phyloP scores from a whole-genome alignment of 2,113 vertebrate genomes.

The Chamaetylas fuelleborni region DNA sequence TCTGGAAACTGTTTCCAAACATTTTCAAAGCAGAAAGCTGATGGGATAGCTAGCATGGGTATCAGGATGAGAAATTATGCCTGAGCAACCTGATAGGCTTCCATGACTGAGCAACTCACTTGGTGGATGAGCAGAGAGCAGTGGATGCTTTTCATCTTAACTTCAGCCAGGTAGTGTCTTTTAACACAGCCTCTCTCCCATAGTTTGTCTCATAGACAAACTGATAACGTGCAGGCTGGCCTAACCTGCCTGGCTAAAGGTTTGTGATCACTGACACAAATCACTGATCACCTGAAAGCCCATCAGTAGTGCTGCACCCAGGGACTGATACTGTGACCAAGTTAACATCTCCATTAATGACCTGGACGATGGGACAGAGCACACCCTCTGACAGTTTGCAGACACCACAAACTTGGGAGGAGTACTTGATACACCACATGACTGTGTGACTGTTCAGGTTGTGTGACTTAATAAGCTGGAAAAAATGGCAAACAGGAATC shows the following conservation, averaged over 20 bases:
- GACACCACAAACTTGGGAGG: background rate
- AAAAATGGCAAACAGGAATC: background rate
- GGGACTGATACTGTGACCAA: background rate
- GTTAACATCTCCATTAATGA: background rate
- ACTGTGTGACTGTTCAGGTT: background rate
- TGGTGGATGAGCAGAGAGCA: background rate
- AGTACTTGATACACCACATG: background rate
- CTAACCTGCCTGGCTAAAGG: background rate
- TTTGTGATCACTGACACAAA: background rate
- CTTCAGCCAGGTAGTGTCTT: background rate
- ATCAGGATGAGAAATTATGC: background rate
- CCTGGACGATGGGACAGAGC: fast-evolving
- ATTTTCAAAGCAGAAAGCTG: background rate
- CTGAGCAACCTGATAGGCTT: background rate
- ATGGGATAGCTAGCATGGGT: background rate
- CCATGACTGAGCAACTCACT: background rate
- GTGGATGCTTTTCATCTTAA: background rate
- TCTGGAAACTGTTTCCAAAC: background rate
- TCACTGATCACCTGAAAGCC: background rate
- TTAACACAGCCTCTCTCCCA: background rate
- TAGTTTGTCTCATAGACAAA: background rate
- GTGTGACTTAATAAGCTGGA: background rate
- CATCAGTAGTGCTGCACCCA: background rate
- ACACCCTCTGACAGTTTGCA: background rate
- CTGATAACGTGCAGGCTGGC: background rate